phyloP scores from a whole-genome alignment of 2,888 invertebrate species.

The Cyaniris semiargus region DNA sequence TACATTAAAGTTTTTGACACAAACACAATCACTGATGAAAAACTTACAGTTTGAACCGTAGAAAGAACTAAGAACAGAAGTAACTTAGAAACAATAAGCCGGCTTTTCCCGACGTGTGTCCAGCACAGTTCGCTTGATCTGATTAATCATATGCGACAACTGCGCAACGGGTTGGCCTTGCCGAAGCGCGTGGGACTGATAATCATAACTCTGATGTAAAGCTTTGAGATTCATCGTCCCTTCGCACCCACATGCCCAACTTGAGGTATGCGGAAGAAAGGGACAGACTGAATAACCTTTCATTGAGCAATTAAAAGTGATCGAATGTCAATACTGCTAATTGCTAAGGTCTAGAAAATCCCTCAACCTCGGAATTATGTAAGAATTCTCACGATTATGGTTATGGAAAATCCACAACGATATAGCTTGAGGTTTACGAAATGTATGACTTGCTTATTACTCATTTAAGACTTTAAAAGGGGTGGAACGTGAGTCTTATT shows the following conservation, averaged over 20 bases:
- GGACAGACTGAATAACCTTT: conserved; percentile 27
- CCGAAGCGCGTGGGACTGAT: conserved; percentile 64
- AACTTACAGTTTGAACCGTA: conserved; percentile 7
- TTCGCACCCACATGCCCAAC: conserved; percentile 45
- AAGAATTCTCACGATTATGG: background rate
- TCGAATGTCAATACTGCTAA: conserved; percentile 1
- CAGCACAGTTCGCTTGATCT: conserved; percentile 64
- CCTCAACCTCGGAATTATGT: conserved; percentile 14
- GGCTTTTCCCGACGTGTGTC: conserved; percentile 63
- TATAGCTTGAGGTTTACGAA: background rate
- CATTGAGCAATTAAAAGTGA: conserved; percentile 22
- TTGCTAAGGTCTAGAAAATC: conserved; percentile 6
- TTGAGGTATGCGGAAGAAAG: conserved; percentile 45
- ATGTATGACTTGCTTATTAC: background rate
- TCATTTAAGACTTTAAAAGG: background rate
- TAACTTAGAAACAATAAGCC: conserved; percentile 42
- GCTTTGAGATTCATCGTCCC: conserved; percentile 57
- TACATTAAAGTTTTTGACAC: conserved; percentile 4
- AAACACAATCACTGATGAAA: background rate
- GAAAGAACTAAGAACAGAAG: conserved; percentile 6
- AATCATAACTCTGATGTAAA: conserved; percentile 61
- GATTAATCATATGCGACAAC: conserved; percentile 76
- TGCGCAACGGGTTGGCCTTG: conserved; percentile 74
- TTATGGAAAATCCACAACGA: background rate
- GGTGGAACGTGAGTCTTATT: background rate